phyloP scores from a whole-genome alignment of 2,888 invertebrate species.

The Eupsilia transversa region DNA sequence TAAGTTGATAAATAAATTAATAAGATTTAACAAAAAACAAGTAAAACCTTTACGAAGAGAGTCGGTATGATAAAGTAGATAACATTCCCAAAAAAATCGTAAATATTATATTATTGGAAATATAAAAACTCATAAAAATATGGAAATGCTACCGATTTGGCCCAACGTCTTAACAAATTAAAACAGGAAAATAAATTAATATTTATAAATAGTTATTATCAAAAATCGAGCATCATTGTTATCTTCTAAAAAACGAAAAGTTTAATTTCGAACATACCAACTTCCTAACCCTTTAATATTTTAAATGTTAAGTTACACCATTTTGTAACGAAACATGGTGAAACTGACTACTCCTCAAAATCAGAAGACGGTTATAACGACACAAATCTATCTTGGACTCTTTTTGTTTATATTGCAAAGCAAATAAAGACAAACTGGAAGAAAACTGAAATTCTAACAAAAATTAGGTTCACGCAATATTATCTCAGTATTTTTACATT shows the following conservation, averaged over 20 bases:
- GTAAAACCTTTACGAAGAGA: background rate
- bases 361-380: conserved; percentile 3
- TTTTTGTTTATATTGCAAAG: conserved; percentile 3
- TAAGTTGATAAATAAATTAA: background rate
- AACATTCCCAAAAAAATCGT: background rate
- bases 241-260: background rate
- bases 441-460: background rate
- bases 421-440: background rate
- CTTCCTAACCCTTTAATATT: too few relatives aligned
- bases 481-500: background rate
- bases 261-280: conserved; percentile 15
- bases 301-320: too few relatives aligned
- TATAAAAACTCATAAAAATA: background rate
- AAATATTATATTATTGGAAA: background rate
- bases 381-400: background rate
- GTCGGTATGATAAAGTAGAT: background rate
- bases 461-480: background rate
- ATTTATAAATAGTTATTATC: background rate
- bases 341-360: background rate
- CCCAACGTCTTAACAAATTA: background rate
- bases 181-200: background rate
- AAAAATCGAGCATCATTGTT: background rate
- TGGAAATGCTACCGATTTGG: background rate
- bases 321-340: background rate
- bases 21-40: conserved; percentile 15